Base-by-base conservation (phyloP, 1,140 invertebrate genomes). In the Calosoma granatense region DNA sequence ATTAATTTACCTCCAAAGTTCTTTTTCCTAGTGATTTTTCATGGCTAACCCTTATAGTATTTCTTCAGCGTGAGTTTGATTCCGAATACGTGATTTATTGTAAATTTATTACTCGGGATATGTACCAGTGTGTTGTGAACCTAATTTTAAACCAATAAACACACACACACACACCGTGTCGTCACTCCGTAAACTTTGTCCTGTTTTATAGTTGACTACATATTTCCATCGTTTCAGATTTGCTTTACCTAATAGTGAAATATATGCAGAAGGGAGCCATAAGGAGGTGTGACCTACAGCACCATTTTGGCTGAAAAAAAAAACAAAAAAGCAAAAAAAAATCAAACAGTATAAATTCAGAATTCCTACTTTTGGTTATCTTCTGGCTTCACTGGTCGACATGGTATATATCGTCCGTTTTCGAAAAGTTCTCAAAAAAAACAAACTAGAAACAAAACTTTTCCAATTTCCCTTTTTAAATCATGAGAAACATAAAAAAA, bases 201-300 rank as follows among this genome's bases (percentile, higher is more conserved):
- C n/a, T n/a, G n/a, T 36, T 36, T 36, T 36, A 12, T 4, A 47
- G 3, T 12, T 30, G 23, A 54, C 14, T 26, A 17, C 14, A 54
- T 30, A 22, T 22, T 53, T 53, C 11, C 51, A 20, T 53, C 51
- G 17, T 53, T 53, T 53, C 51, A 53, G 51, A 53, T 53, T 53
- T 53, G 51, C 51, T 53, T 53, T 53, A 53, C 51, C 51, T 53
- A 53, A 22, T 53, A 53, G 51, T 22, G 41, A 53, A 53, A 53
- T 53, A 20, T 6, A 22, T 11, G 21, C 51, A 53, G 51, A 53
- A 53, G 51, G 21, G 21, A 53, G 51, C 51, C 51, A 53, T 15
- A 53, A 53, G 51, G 21, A 53, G 51, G 51, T 15, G 11, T 21
- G 21, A 21, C 20, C 4, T 11, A 47, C 6, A 47, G 26, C 26